These are phyloP conservation scores for Sphaeramia orbicularis DNA, from an alignment of 2,797 vertebrate genomes.

Conservation along the genomic window DNA sequence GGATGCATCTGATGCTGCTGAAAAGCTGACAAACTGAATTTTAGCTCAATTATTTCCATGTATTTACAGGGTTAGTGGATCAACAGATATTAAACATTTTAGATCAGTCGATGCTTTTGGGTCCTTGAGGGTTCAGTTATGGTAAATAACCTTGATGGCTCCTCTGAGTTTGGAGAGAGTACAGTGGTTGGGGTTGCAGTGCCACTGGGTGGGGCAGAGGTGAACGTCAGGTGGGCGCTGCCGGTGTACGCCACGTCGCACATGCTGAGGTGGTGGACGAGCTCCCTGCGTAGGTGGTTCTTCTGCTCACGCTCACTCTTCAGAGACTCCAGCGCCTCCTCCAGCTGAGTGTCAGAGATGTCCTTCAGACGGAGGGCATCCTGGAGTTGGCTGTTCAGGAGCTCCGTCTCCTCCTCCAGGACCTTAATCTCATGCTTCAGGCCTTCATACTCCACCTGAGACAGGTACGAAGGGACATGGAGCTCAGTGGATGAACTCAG, in stretches of 20 bases:
- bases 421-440: constrained; percentile 98
- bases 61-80: too few species aligned
- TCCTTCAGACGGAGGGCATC: constrained; percentile 94
- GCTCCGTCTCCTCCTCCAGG: constrained; percentile 93
- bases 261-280: constrained; percentile 93
- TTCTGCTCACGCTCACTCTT: constrained; percentile 96
- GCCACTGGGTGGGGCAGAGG: constrained; percentile 88
- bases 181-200: constrained; percentile 83
- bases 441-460: constrained; percentile 97
- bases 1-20: too few species aligned
- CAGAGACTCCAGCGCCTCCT: constrained; percentile 94
- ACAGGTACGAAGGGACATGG: constrained; percentile 27
- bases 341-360: constrained; percentile 92
- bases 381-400: constrained; percentile 93
- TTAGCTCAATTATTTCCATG: too few species aligned
- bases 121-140: neutral
- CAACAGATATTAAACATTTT: too few species aligned
- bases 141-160: constrained; percentile 66
- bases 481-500: neutral
- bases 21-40: too few species aligned
- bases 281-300: constrained; percentile 92
- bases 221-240: constrained; percentile 88
- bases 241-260: constrained; percentile 91
- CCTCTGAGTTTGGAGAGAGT: constrained; percentile 77
- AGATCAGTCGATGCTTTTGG: too few species aligned